These are phyloP conservation scores for Automeris io DNA, from an alignment of 2,888 invertebrate species.

Conservation along the genomic window DNA sequence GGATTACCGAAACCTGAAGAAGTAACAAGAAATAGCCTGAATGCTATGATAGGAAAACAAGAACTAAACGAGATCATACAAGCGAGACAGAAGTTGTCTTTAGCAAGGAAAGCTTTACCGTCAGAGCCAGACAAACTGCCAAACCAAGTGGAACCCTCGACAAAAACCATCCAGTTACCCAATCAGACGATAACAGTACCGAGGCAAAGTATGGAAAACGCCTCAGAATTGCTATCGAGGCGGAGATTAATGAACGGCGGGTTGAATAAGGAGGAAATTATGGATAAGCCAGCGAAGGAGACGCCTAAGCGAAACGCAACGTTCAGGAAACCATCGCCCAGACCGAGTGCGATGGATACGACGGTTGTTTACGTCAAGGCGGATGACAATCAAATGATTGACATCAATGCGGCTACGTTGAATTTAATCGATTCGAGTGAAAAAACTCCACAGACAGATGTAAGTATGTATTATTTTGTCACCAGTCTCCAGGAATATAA, in stretches of 20 bases:
- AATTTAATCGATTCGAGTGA: conserved; percentile 54
- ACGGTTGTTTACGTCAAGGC: conserved; percentile 53
- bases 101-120: conserved; percentile 60
- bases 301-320: conserved; percentile 58
- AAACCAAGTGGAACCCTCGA: conserved; percentile 40
- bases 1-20: conserved; percentile 45
- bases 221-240: conserved; percentile 56
- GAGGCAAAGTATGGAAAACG: conserved; percentile 60
- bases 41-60: conserved; percentile 62
- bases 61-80: conserved; percentile 69
- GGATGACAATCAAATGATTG: conserved; percentile 55
- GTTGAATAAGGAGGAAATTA: conserved; percentile 42
- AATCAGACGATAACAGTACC: conserved; percentile 67
- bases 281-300: conserved; percentile 42
- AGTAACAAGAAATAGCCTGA: conserved; percentile 46
- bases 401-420: conserved; percentile 66
- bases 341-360: conserved; percentile 43
- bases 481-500: too few relatives aligned
- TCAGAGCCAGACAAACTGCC: conserved; percentile 46
- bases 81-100: conserved; percentile 60
- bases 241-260: conserved; percentile 51
- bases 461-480: conserved; percentile 20
- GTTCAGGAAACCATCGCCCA: conserved; percentile 56
- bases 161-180: conserved; percentile 60
- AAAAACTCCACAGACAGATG: conserved; percentile 41